Evolutionary conservation across 2,888 invertebrate species (phyloP), one percentile per base, ranked within the genome.

Genomic region (Andricus curvator): DNA sequence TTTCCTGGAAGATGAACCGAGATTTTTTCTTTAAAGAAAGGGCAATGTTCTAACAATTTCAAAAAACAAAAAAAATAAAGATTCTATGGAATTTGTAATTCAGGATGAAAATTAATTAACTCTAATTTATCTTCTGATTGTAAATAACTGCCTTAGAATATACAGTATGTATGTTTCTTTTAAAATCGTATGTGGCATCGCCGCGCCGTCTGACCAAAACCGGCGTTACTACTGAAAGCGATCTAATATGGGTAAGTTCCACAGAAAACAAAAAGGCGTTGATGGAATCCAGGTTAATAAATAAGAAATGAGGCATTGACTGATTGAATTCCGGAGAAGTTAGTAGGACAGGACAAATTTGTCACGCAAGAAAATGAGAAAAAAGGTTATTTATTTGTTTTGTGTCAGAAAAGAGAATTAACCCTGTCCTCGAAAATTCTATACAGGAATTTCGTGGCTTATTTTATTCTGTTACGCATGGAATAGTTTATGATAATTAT

Each of bases 251-350:
- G 29, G 2, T 17, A 70, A 29, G 51, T 48, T 29, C 20, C 44
- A n/a, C 29, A 48, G 51, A 70, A 70, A 70, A 70, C n/a, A 8
- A 51, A 51, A 51, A 51, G 33, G 29, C 48, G 4, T 51, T 70
- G 51, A 70, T 70, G 51, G 51, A 70, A 51, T 70, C 29, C 20
- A 70, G n/a, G 29, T 51, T 70, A 70, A 51, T 70, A 70, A 70
- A 51, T 70, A 51, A 70, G 51, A 51, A 70, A 51, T n/a, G 51
- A 70, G 70, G n/a, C 70, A 70, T 29, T 70, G 70, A 70, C 51
- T 29, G 70, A 70, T 51, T 9, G 70, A 20, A 70, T 51, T 51
- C 33, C 33, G 8, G 29, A 48, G 33, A 70, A 70, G 25, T 20
- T 51, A 48, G 25, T 70, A 13, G 70, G 51, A 29, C 33, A 29